Base-by-base conservation (phyloP, 2,113 vertebrate genomes). In the Stegastes partitus region DNA sequence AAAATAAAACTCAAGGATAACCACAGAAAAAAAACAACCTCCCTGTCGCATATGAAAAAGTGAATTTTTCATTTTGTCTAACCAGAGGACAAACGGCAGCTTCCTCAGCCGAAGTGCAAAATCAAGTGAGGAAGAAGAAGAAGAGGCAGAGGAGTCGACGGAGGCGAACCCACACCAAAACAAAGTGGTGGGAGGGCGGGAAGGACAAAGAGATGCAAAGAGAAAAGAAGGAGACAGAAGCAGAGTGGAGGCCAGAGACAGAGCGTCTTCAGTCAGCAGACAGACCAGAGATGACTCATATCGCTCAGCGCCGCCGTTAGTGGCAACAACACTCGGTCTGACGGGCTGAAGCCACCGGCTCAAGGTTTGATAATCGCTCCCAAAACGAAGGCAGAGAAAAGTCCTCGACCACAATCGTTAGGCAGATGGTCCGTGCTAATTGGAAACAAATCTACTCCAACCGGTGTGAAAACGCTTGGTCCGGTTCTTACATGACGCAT, bases 231-330 rank as follows among this genome's bases (percentile, higher is more conserved):
- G 56, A 26, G 58, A 59, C 19, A 19, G 74, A 79, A 56, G 63
- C 56, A 7, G 64, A 37, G 55, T 16, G 58, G 49, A 73, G 62
- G 73, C 66, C 49, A 56, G 76, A 85, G 81, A 86, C 86, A 74
- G 77, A 5, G 78, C 44, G 83, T 85, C 82, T 89, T 92, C 83
- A 89, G 81, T 89, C 84, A 79, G 81, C 76, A 86, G 83, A 89
- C 85, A 61, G 66, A 73, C 6, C 71, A 81, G 14, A 55, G 78
- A 88, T 91, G 88, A 91, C 74, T 90, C 87, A 91, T 57, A 53
- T 79, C 19, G 28, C 58, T 76, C 81, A n/a, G n/a, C n/a, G n/a
- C n/a, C n/a, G n/a, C n/a, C n/a, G n/a, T n/a, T n/a, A n/a, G n/a
- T n/a, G n/a, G n/a, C n/a, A 73, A 68, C 82, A 78, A 65, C 64